Evolutionary conservation across 2,113 vertebrate species (phyloP).

Genomic region (Xyliphius kryptos): DNA sequence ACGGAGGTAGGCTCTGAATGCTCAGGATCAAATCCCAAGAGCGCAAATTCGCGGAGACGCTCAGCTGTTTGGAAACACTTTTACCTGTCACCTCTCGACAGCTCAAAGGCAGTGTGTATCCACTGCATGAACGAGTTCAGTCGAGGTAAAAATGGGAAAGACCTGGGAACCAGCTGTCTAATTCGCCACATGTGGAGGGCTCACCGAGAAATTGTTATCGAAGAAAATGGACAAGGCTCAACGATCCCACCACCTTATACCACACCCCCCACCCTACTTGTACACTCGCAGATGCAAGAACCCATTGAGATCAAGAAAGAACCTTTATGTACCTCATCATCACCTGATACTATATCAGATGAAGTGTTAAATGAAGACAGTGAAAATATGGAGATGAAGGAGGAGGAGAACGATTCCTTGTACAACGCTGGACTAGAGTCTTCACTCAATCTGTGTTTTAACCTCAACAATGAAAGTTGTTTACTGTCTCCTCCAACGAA

Average conservation of each 20-base stretch:
- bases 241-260: slow-evolving; percentile 81
- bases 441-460: slow-evolving; percentile 66
- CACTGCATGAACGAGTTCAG: slow-evolving; percentile 98
- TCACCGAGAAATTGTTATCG: slow-evolving; percentile 90
- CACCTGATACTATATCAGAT: slow-evolving; percentile 73
- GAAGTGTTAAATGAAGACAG: slow-evolving; percentile 54
- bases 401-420: slow-evolving; percentile 67
- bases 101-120: slow-evolving; percentile 94
- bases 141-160: slow-evolving; percentile 93
- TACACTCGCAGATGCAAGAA: slow-evolving; percentile 68
- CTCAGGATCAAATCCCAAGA: slow-evolving; percentile 70
- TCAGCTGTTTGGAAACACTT: slow-evolving; percentile 98
- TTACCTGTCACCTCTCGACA: slow-evolving; percentile 88
- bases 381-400: slow-evolving; percentile 60
- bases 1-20: slow-evolving; percentile 67
- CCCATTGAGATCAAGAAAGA: slow-evolving; percentile 65
- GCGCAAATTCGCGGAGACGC: slow-evolving; percentile 78
- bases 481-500: slow-evolving; percentile 65
- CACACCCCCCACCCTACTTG: slow-evolving; percentile 75
- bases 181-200: slow-evolving; percentile 96
- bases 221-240: slow-evolving; percentile 82
- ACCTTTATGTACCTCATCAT: slow-evolving; percentile 60
- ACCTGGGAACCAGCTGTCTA: slow-evolving; percentile 91
- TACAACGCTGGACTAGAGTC: slow-evolving; percentile 61
- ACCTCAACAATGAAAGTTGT: slow-evolving; percentile 61